Evolutionary conservation across 64 coral and sea anemone species (phyloP), one percentile per base, ranked within the genome.

Genomic region (Cladopsammia gracilis): DNA sequence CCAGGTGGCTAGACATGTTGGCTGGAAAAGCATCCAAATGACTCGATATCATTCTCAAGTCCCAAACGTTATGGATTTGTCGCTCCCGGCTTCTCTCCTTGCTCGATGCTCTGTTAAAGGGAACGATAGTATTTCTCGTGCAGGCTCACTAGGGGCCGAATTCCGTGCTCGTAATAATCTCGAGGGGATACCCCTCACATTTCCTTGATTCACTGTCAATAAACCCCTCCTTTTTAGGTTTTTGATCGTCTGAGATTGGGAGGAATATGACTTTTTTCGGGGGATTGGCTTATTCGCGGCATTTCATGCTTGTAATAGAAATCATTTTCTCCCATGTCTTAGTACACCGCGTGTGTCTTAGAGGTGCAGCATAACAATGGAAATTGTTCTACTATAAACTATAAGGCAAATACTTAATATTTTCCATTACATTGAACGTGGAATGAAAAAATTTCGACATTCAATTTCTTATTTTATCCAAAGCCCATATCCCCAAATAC

Each of bases 1-100:
- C 25, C 58, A 85, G 8, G 64, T 85, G 46, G 60, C 82, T 43
- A 67, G 82, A 34, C 82, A 85, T 44, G 82, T 85, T 5, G 82
- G 82, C 44, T 85, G 82, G 82, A 67, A 64, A 43, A 65, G 58
- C 11, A 16, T 67, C 22, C 9, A 15, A 5, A 85, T 62, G 14
- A 6, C 59, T 44, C 58, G 66, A 48, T 85, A 85, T 42, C 64
- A 85, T 42, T 67, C 82, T 3, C 82, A 85, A 60, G 15, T 12
- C 10, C 12, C 22, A 6, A 85, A 85, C 62, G 82, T 85, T 23
- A 85, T 85, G 61, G 45, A 85, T n/a, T 25, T 62, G 7, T 22
- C 18, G 13, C n/a, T 26, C 3, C 44, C 59, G 64, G 82, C 82
- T 25, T n/a, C 82, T 16, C 22, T 12, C 6, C 34, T 85, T 10